Percentiles rank a stretch among this genome's conserved stretches.
phyloP scores from a whole-genome alignment of 1,140 invertebrate species.

The Zophobas morio region DNA sequence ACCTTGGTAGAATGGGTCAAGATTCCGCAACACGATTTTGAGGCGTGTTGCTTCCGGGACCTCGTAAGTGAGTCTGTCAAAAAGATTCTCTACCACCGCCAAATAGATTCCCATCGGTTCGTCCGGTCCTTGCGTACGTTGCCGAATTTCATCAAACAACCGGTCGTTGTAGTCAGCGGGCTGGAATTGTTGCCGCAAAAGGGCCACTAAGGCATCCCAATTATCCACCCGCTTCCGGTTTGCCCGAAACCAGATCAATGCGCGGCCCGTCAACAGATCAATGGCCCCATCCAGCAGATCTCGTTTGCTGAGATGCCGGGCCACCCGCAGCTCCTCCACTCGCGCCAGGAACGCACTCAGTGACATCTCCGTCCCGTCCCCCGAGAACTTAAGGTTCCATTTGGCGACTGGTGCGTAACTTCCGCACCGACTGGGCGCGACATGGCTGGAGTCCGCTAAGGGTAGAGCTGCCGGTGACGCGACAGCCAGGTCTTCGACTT shows the following conservation, averaged over 20 bases:
- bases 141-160: conserved; percentile 59
- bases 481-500: too few relatives aligned
- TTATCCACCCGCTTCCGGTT: conserved; percentile 45
- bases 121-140: conserved; percentile 41
- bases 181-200: conserved; percentile 58
- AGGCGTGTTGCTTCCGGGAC: conserved; percentile 35
- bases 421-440: background rate
- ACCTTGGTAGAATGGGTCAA: conserved; percentile 17
- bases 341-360: conserved; percentile 56
- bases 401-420: conserved; percentile 19
- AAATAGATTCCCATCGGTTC: conserved; percentile 59
- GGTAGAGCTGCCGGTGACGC: background rate
- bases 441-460: background rate
- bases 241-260: conserved; percentile 61
- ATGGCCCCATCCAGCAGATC: conserved; percentile 56
- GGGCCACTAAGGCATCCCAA: conserved; percentile 54
- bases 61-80: conserved; percentile 51
- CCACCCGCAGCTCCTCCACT: conserved; percentile 52
- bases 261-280: conserved; percentile 61
- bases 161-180: conserved; percentile 59
- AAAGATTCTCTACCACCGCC: conserved; percentile 59
- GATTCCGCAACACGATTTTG: conserved; percentile 21
- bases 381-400: conserved; percentile 38
- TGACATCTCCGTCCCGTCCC: background rate
- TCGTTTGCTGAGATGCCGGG: conserved; percentile 47